These are phyloP conservation scores for Lucilia sericata DNA, from an alignment of 1,140 invertebrate genomes.

Conservation along the genomic window DNA sequence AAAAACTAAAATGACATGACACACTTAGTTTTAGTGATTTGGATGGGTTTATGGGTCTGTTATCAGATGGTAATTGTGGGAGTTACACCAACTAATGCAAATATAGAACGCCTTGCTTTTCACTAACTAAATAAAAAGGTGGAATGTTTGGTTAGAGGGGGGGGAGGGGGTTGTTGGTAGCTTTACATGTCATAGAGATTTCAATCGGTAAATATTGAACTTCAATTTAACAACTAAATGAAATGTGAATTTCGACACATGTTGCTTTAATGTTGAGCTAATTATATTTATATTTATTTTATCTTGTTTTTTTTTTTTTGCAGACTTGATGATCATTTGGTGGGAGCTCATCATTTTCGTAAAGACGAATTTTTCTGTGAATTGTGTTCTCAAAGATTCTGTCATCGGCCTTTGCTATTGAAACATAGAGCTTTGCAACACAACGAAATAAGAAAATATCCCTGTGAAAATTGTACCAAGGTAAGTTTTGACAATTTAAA, in stretches of 20 bases:
- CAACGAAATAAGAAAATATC: constrained; percentile 83
- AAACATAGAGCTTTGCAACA: constrained; percentile 85
- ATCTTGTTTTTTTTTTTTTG: constrained; percentile 64
- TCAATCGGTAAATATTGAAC: constrained; percentile 63
- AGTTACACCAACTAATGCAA: neutral
- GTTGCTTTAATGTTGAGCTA: neutral
- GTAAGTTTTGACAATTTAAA: constrained; percentile 67
- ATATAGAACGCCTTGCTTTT: neutral
- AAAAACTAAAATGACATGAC: neutral
- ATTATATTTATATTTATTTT: constrained; percentile 2
- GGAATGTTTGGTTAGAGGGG: neutral
- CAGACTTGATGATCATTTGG: constrained; percentile 85
- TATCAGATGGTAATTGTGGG: neutral
- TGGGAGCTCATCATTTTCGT: constrained; percentile 80
- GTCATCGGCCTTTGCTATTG: constrained; percentile 83
- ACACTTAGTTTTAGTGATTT: neutral
- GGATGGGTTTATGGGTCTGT: neutral
- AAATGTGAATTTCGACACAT: constrained; percentile 45
- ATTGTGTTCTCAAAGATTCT: constrained; percentile 84
- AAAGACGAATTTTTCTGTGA: constrained; percentile 86
- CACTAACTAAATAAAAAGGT: neutral
- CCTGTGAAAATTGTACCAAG: constrained; percentile 95
- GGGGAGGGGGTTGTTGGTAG: neutral
- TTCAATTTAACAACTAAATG: constrained; percentile 61
- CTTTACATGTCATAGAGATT: constrained; percentile 38